Percentiles rank a stretch among this genome's conserved stretches.
Conservation (phyloP, 1,140 invertebrate genomes). For the Zaprionus lachaisei region DNA sequence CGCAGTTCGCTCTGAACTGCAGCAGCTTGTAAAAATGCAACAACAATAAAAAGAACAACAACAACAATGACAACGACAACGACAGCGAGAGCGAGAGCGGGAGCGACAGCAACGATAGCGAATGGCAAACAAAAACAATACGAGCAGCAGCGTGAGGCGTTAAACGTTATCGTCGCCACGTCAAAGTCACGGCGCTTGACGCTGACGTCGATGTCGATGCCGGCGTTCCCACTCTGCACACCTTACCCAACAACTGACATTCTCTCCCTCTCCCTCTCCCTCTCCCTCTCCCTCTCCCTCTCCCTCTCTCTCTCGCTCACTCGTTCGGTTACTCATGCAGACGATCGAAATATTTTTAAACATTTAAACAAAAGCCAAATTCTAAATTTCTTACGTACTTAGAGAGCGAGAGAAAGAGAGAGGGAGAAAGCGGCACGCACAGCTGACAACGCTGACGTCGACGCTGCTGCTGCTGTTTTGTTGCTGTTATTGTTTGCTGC, state of each 20-base stretch:
- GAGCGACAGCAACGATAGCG: conserved; percentile 10
- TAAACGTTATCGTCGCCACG: conserved; percentile 59
- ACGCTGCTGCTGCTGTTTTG: conserved; percentile 2
- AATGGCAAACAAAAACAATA: conserved; percentile 27
- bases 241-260: conserved; percentile 10
- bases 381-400: conserved; percentile 3
- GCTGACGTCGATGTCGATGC: conserved; percentile 40
- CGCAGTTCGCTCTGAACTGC: neutral
- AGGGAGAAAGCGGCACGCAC: conserved; percentile 12
- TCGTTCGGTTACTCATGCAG: conserved; percentile 36
- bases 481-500: conserved; percentile 3
- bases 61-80: conserved; percentile 12
- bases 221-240: conserved; percentile 32
- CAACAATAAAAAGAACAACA: conserved; percentile 32
- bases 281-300: neutral
- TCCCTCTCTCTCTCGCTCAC: neutral
- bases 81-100: conserved; percentile 22
- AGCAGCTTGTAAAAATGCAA: conserved; percentile 29
- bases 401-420: neutral
- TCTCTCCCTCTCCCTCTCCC: neutral
- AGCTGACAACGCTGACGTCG: conserved; percentile 20
- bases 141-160: conserved; percentile 37
- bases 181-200: conserved; percentile 61
- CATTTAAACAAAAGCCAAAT: conserved; percentile 32
- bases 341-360: conserved; percentile 50